These are phyloP conservation scores for Monarcha castaneiventris DNA, from an alignment of 2,113 vertebrate genomes.

Conservation along the genomic window DNA sequence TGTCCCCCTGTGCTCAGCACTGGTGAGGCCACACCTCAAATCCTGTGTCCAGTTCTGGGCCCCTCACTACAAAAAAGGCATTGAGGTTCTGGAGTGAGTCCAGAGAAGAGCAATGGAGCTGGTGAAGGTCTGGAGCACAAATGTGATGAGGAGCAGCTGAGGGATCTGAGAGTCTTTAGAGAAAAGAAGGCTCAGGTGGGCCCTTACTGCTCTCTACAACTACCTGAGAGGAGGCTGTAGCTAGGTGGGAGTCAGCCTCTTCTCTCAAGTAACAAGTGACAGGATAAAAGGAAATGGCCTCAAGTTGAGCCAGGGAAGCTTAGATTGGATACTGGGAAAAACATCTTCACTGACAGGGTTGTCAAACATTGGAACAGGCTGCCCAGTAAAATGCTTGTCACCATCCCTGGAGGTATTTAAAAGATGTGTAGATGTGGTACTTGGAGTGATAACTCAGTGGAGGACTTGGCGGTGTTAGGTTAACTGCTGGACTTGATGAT, in stretches of 20 bases:
- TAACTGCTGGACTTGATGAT: not conserved
- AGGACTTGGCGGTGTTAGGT: not conserved
- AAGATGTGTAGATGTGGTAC: rapidly evolving
- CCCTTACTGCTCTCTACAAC: not conserved
- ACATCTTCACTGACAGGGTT: not conserved
- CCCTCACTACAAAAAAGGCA: no score
- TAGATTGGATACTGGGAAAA: not conserved
- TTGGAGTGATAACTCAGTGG: not conserved
- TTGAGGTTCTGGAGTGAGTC: not conserved
- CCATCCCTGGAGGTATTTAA: not conserved
- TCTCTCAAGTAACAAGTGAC: not conserved
- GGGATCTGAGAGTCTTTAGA: not conserved
- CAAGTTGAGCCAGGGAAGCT: not conserved
- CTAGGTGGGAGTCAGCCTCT: not conserved
- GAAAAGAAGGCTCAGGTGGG: not conserved
- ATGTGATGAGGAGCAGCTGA: not conserved
- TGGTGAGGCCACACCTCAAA: not conserved
- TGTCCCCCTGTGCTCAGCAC: rapidly evolving
- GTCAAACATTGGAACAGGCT: not conserved
- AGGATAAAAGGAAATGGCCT: not conserved
- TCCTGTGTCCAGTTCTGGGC: not conserved
- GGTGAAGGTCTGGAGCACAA: not conserved
- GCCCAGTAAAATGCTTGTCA: not conserved
- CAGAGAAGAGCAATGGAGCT: not conserved
- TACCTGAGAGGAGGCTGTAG: not conserved